Base-by-base conservation (phyloP, 2,113 vertebrate species). In the Isurus oxyrinchus region DNA sequence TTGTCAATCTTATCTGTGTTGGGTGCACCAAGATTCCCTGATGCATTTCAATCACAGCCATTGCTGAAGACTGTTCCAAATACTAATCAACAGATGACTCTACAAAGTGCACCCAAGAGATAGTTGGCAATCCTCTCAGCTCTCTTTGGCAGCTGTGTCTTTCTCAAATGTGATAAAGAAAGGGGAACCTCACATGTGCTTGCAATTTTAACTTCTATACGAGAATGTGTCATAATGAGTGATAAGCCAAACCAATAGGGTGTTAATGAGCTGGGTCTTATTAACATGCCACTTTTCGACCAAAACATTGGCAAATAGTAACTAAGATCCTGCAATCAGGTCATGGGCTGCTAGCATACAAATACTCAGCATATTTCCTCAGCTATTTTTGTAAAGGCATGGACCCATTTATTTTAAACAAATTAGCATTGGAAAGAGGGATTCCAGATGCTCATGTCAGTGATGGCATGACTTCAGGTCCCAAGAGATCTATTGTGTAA, bases 81-180 rank as follows among this genome's bases (percentile, higher is more conserved):
- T 59, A 93, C 31, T n/a, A 88, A 53, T 87, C 84, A 21, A 5
- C 27, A 35, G 53, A 59, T 93, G 31, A 61, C 31, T 31, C 31
- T 19, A 93, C 55, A 93, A 61, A 57, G 5, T 19, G 31, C 55
- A 84, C 40, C 35, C 81, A 61, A 93, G 31, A n/a, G 57, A 93
- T 53, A 57, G 11, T 35, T 93, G 31, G 35, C 35, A 93, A 19
- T 6, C 55, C 31, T n/a, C 55, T 93, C 88, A 5, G 53, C 11
- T 90, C 27, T 90, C 27, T 81, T n/a, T 93, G 57, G 55, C 57
- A 61, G 1, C 35, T 61, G 31, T 13, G 61, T 59, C 19, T 35
- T 93, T 59, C 57, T 93, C 57, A n/a, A 55, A 44, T 84, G n/a
- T 93, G 55, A 93, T n/a, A 59, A 35, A 59, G 86, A 91, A 91